A percentile compares a stretch with the other conserved stretches of the same genome.
phyloP scores from a whole-genome alignment of 1,140 invertebrate genomes.

The Pinna nobilis region DNA sequence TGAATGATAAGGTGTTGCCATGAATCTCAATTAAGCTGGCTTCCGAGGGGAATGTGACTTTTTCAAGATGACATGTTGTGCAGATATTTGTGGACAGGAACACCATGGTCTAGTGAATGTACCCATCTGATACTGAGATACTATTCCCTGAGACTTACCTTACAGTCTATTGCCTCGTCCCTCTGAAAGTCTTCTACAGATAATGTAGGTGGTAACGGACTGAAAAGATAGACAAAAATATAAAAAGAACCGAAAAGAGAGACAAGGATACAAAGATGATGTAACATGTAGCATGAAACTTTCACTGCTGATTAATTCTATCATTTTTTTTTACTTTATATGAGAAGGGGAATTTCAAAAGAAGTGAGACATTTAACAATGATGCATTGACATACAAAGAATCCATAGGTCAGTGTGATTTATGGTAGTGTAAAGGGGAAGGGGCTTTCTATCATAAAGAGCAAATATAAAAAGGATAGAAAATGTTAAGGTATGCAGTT shows the following conservation, averaged over 20 bases:
- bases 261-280: not conserved
- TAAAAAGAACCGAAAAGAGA: not conserved
- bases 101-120: not conserved
- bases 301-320: not conserved
- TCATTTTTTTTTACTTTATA: not conserved
- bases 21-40: too few species aligned
- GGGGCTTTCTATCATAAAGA: too few species aligned
- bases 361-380: too few species aligned
- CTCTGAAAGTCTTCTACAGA: constrained; percentile 88
- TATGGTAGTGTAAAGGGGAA: too few species aligned
- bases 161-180: constrained; percentile 89
- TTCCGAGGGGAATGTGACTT: too few species aligned
- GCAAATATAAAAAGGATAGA: too few species aligned
- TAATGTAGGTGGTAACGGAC: constrained; percentile 79
- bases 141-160: constrained; percentile 72
- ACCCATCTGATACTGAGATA: not conserved
- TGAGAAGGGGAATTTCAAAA: too few species aligned
- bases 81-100: not conserved
- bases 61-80: too few species aligned
- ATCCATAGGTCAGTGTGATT: too few species aligned
- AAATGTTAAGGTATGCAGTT: too few species aligned
- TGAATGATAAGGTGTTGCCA: too few species aligned
- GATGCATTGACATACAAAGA: too few species aligned
- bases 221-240: constrained; percentile 61
- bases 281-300: not conserved